Evolutionary conservation across 2,797 vertebrate species (phyloP), one percentile per base, ranked within the genome.

Genomic region (Toxotes lorentzi): DNA sequence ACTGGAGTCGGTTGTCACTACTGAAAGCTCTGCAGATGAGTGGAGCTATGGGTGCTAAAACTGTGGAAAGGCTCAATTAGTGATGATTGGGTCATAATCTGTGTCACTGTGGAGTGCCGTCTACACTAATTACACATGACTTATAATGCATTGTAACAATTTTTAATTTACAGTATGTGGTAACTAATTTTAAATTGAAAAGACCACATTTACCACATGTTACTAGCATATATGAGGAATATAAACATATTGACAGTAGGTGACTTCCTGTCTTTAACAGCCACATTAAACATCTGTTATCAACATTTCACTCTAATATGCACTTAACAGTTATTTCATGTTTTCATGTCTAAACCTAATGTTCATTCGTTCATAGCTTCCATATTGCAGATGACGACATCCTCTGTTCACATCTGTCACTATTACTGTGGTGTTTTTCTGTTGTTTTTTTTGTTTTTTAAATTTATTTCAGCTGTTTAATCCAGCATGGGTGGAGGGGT

Each of bases 221-320:
- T 24, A 54, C 70, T 27, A n/a, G 58, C 0, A n/a, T 32, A 53
- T 19, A 51, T 47, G 43, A 68, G 38, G 63, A 57, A 65, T 48
- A 17, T 43, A 41, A 51, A 61, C 50, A 13, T 70, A 66, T 23
- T 50, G 58, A 63, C 51, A 77, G 38, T 64, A 62, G 41, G 67
- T 32, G 62, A 47, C 7, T 14, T 76, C 57, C 21, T 45, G 35
- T 58, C 48, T 72, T 79, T 83, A 64, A 60, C 51, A 66, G 74
- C 32, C 57, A 62, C 71, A 75, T 89, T 78, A 82, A 86, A 86
- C 88, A 91, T 91, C 90, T 91, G 91, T 54, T 54, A 17, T n/a
- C 23, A 66, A 56, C 71, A 64, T 68, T 81, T 81, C 38, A 58
- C 50, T 76, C 63, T 57, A 58, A 69, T 54, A 53, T 56, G 51